A percentile compares a stretch with the other conserved stretches of the same genome.
These are phyloP conservation scores for Drosophila bocki DNA, from an alignment of 1,140 invertebrate species.

Conservation along the genomic window DNA sequence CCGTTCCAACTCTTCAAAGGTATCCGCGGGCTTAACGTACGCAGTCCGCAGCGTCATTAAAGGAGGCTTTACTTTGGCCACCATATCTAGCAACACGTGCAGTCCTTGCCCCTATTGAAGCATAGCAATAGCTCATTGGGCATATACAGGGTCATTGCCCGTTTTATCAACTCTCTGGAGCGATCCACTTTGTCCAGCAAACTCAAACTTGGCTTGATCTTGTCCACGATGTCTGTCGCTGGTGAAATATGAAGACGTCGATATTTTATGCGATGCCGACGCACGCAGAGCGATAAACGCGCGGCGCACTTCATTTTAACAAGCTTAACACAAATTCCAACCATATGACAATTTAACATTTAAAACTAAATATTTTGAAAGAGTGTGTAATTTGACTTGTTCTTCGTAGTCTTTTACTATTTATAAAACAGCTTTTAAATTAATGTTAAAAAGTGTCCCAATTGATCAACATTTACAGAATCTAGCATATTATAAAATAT, in stretches of 20 bases:
- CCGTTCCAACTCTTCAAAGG: slow-evolving; percentile 94
- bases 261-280: neutral
- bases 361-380: neutral
- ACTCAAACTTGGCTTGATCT: neutral
- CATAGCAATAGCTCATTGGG: slow-evolving; percentile 92
- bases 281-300: slow-evolving; percentile 1
- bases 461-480: no score
- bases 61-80: slow-evolving; percentile 21
- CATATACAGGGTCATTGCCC: slow-evolving; percentile 85
- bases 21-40: slow-evolving; percentile 90
- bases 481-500: no score
- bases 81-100: slow-evolving; percentile 95
- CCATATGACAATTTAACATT: neutral
- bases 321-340: neutral
- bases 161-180: slow-evolving; percentile 20
- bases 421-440: no score
- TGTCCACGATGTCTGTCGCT: neutral
- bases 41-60: slow-evolving; percentile 86
- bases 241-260: slow-evolving; percentile 1
- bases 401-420: neutral
- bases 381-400: neutral
- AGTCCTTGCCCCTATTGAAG: slow-evolving; percentile 99
- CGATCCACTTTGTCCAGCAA: slow-evolving; percentile 15
- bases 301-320: slow-evolving; percentile 16
- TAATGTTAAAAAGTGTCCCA: no score